These are phyloP conservation scores for Microdon myrmicae DNA, from an alignment of 2,888 invertebrate genomes.

Conservation along the genomic window DNA sequence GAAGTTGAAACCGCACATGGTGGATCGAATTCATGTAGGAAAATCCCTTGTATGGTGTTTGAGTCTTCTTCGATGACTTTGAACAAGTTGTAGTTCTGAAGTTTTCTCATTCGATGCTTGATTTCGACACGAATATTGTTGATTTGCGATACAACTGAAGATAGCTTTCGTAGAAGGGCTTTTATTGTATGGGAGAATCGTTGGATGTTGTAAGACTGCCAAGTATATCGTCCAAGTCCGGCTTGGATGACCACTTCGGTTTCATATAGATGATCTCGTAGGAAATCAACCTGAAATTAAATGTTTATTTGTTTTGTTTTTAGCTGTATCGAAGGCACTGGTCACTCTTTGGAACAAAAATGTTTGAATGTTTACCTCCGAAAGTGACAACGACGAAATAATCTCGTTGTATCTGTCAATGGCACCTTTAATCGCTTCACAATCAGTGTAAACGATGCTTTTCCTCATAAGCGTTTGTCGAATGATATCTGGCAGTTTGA, in stretches of 20 bases:
- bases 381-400: constrained; percentile 73
- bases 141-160: constrained; percentile 76
- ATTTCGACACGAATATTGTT: constrained; percentile 76
- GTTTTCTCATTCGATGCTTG: constrained; percentile 69
- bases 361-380: constrained; percentile 70
- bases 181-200: constrained; percentile 76
- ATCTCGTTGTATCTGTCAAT: constrained; percentile 75
- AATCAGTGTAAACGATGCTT: constrained; percentile 71
- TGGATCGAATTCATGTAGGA: constrained; percentile 1
- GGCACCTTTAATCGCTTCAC: constrained; percentile 72
- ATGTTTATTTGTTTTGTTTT: background rate
- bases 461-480: constrained; percentile 70
- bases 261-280: constrained; percentile 75
- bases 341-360: constrained; percentile 1
- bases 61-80: constrained; percentile 54
- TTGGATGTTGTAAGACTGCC: constrained; percentile 85
- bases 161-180: constrained; percentile 71
- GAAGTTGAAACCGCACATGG: background rate
- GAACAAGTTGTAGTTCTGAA: constrained; percentile 71
- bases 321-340: background rate
- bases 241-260: constrained; percentile 82
- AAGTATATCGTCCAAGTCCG: constrained; percentile 83
- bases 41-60: background rate
- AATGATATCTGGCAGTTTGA: constrained; percentile 69
- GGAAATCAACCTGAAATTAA: constrained; percentile 71